Evolutionary conservation across 2,888 invertebrate genomes (phyloP).

Genomic region (Agrochola circellaris): DNA sequence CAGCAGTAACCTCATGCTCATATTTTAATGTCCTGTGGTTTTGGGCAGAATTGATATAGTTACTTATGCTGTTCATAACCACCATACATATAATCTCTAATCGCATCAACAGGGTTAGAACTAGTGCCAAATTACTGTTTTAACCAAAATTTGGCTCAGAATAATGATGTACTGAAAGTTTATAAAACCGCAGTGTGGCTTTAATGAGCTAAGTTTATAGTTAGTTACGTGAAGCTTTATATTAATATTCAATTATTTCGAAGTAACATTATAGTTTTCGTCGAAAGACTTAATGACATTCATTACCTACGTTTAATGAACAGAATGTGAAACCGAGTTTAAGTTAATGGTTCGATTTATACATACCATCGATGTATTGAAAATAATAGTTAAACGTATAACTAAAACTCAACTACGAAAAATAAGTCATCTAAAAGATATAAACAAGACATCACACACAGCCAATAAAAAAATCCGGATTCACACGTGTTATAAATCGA

Average conservation of each 20-base stretch:
- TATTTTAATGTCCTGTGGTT: constrained; percentile 31
- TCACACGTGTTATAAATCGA: no score
- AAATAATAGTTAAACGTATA: no score
- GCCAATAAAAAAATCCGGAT: no score
- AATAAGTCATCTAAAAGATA: no score
- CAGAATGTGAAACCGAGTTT: background rate
- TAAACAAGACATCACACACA: no score
- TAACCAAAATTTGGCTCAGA: constrained; percentile 23
- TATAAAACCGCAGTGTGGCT: constrained; percentile 26
- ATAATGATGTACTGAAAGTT: constrained; percentile 31
- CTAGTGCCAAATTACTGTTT: constrained; percentile 48
- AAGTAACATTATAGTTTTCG: background rate
- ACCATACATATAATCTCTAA: constrained; percentile 18
- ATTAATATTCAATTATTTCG: background rate
- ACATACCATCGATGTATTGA: no score
- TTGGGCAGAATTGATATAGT: constrained; percentile 20
- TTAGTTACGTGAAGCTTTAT: constrained; percentile 1
- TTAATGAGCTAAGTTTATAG: constrained; percentile 22
- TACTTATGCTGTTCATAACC: constrained; percentile 14
- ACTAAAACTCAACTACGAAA: no score
- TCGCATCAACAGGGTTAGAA: constrained; percentile 18
- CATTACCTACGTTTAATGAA: background rate
- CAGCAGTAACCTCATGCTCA: background rate
- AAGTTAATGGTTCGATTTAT: background rate
- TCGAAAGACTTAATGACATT: background rate